Percentiles rank a stretch among this genome's conserved stretches.
Conservation (phyloP, 1,140 invertebrate species). For the Apolygus lucorum region DNA sequence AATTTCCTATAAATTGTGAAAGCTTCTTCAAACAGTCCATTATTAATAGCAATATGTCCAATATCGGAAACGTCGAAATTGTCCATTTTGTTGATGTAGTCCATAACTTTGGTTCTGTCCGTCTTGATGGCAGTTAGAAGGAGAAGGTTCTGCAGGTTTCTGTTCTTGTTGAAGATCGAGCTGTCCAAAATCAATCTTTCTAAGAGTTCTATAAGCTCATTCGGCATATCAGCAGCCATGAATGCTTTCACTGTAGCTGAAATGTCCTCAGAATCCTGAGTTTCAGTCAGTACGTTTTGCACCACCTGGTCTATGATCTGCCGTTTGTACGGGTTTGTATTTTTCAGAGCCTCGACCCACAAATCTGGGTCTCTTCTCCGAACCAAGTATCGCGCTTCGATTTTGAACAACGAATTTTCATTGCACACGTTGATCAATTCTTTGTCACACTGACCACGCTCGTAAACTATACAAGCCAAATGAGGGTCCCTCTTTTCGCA, state of each 20-base stretch:
- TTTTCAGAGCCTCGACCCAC: slow-evolving; percentile 92
- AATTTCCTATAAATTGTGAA: slow-evolving; percentile 99
- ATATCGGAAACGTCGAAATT: slow-evolving; percentile 99
- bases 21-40: slow-evolving; percentile 94
- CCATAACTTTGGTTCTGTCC: slow-evolving; percentile 93
- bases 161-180: slow-evolving; percentile 93
- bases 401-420: slow-evolving; percentile 97
- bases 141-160: slow-evolving; percentile 65
- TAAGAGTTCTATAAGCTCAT: slow-evolving; percentile 96
- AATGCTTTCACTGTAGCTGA: slow-evolving; percentile 99
- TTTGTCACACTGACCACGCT: slow-evolving; percentile 91
- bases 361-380: slow-evolving; percentile 86
- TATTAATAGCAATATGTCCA: slow-evolving; percentile 96
- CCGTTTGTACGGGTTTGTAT: slow-evolving; percentile 87
- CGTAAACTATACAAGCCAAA: slow-evolving; percentile 95
- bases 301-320: slow-evolving; percentile 98
- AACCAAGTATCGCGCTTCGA: slow-evolving; percentile 91
- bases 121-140: slow-evolving; percentile 90
- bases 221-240: slow-evolving; percentile 98
- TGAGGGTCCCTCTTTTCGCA: slow-evolving; percentile 99
- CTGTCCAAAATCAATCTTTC: slow-evolving; percentile 98
- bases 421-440: slow-evolving; percentile 97
- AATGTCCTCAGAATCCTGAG: slow-evolving; percentile 97
- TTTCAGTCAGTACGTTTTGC: slow-evolving; percentile 77
- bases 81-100: slow-evolving; percentile 90